A percentile compares a stretch with the other conserved stretches of the same genome.
These are phyloP conservation scores for Macropus fuliginosus DNA, from an alignment of 2,797 vertebrate species.

Conservation along the genomic window DNA sequence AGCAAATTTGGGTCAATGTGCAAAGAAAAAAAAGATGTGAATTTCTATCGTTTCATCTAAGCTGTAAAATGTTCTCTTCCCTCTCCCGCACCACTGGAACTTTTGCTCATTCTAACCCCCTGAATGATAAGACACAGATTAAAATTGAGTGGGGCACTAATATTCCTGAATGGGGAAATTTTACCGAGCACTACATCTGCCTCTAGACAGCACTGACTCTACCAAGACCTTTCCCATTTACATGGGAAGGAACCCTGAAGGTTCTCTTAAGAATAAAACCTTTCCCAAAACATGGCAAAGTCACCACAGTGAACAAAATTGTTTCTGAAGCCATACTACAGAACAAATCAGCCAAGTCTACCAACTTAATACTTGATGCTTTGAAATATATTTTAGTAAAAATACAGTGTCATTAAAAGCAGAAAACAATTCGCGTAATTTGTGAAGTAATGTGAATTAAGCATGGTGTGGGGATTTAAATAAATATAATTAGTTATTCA, in stretches of 20 bases:
- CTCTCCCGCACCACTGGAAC: background rate
- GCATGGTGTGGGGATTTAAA: background rate
- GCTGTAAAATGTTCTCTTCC: slow-evolving; percentile 12
- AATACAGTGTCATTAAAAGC: slow-evolving; percentile 32
- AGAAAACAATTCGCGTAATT: slow-evolving; percentile 20
- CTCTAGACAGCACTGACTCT: background rate
- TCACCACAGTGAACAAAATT: slow-evolving; percentile 21
- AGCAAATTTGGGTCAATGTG: background rate
- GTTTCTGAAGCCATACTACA: background rate
- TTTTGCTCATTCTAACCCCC: background rate
- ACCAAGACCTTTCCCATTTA: background rate
- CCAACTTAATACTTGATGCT: background rate
- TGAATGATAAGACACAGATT: background rate
- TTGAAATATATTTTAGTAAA: slow-evolving; percentile 1
- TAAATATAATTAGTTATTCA: background rate
- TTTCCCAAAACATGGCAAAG: background rate
- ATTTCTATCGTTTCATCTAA: background rate
- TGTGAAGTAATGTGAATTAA: slow-evolving; percentile 6
- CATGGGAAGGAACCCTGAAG: slow-evolving; percentile 11
- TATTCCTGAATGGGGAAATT: background rate
- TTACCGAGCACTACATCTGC: background rate
- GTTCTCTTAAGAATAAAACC: background rate
- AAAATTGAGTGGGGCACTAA: background rate
- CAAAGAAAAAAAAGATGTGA: slow-evolving; percentile 20
- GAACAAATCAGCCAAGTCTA: slow-evolving; percentile 22